Evolutionary conservation across 2,113 vertebrate species (phyloP).

Genomic region (Arvicanthis niloticus): DNA sequence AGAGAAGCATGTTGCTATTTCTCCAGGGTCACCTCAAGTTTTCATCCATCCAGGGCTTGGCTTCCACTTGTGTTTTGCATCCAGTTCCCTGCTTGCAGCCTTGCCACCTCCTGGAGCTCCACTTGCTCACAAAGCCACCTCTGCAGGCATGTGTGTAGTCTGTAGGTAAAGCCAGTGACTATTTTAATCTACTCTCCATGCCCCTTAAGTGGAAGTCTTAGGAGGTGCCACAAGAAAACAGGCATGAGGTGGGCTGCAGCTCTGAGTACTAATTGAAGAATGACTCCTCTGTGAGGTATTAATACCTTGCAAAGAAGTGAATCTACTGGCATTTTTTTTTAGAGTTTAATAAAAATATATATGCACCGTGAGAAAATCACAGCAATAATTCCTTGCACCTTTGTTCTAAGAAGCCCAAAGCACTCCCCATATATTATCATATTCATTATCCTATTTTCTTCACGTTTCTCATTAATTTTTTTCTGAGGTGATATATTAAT

Average conservation of each 20-base stretch:
- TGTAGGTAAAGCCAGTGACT: slow-evolving; percentile 37
- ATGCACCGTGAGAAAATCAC: slow-evolving; percentile 81
- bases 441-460: slow-evolving; percentile 86
- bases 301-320: slow-evolving; percentile 80
- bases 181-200: not conserved
- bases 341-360: slow-evolving; percentile 85
- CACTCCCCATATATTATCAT: slow-evolving; percentile 84
- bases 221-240: slow-evolving; percentile 69
- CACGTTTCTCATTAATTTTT: slow-evolving; percentile 84
- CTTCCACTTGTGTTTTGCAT: not conserved
- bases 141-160: not conserved
- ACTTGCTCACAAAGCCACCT: slow-evolving; percentile 10
- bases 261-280: slow-evolving; percentile 79
- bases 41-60: not conserved
- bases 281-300: slow-evolving; percentile 75
- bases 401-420: slow-evolving; percentile 83
- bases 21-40: not conserved
- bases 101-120: not conserved
- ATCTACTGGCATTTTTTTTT: slow-evolving; percentile 78
- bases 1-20: not conserved
- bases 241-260: slow-evolving; percentile 66
- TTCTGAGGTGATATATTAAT: slow-evolving; percentile 82
- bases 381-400: slow-evolving; percentile 83
- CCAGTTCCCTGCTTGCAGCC: not conserved
- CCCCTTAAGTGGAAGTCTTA: slow-evolving; percentile 65